phyloP scores from a whole-genome alignment of 2,113 vertebrate species.

The Gymnarchus niloticus region DNA sequence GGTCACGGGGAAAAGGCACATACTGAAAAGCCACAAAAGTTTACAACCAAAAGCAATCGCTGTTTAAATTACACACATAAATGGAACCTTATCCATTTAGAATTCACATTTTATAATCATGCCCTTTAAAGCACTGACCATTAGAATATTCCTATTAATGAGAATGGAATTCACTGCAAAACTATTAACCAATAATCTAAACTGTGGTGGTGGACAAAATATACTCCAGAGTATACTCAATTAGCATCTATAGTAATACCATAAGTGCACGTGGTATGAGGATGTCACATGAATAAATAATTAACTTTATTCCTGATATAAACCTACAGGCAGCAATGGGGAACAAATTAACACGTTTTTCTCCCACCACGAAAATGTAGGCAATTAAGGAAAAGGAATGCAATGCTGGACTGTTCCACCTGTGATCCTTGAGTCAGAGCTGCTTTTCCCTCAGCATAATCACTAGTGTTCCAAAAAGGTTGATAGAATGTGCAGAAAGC shows the following conservation, averaged over 20 bases:
- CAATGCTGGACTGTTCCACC: neutral
- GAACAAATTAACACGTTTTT: neutral
- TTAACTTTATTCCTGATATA: constrained; percentile 16
- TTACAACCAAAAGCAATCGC: constrained; percentile 16
- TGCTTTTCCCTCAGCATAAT: neutral
- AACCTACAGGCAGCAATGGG: constrained; percentile 3
- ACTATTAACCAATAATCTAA: constrained; percentile 9
- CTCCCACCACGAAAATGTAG: neutral
- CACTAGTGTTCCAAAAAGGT: neutral
- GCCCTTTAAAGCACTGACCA: constrained; percentile 2
- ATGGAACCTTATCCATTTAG: neutral
- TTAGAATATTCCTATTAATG: neutral
- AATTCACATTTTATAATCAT: constrained; percentile 12
- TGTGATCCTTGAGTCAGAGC: neutral
- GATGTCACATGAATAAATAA: constrained; percentile 23
- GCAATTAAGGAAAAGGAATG: neutral
- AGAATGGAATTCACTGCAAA: neutral
- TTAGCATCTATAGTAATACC: constrained; percentile 13
- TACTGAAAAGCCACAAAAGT: neutral
- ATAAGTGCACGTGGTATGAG: neutral
- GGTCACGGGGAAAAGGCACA: constrained; percentile 25
- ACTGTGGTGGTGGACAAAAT: neutral
- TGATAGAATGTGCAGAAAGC: neutral
- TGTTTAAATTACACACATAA: constrained; percentile 13
- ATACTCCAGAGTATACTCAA: neutral